A percentile compares a stretch with the other conserved stretches of the same genome.
phyloP scores from a whole-genome alignment of 2,113 vertebrate species.

The Indicator maculatus region DNA sequence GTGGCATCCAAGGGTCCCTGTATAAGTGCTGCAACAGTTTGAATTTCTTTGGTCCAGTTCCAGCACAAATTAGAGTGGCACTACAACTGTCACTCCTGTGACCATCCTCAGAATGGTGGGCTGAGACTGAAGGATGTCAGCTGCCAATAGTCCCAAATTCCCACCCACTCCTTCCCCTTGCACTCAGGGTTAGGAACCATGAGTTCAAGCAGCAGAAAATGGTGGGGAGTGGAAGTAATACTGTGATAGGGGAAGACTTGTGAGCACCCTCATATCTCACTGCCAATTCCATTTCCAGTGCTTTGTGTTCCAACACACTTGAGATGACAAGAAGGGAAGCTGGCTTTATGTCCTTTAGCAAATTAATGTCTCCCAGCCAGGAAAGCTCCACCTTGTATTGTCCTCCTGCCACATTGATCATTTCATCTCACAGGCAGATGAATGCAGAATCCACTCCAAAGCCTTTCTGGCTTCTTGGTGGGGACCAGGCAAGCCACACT shows the following conservation, averaged over 20 bases:
- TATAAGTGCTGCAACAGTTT: not conserved
- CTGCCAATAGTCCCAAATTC: not conserved
- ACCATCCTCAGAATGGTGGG: not conserved
- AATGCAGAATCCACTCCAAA: not conserved
- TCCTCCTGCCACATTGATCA: not conserved
- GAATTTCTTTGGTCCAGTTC: not conserved
- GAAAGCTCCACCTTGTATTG: not conserved
- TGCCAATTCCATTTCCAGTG: not conserved
- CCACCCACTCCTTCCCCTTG: not conserved
- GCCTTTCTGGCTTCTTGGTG: not conserved
- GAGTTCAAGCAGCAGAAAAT: not conserved
- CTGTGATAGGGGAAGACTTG: not conserved
- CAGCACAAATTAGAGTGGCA: not conserved
- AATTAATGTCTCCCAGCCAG: not conserved
- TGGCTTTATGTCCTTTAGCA: not conserved
- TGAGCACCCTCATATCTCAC: not conserved
- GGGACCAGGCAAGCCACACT: not conserved
- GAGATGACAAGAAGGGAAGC: not conserved
- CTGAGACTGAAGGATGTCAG: not conserved
- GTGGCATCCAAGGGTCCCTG: not conserved
- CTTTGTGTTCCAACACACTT: not conserved
- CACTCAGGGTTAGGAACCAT: not conserved
- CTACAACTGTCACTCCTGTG: not conserved
- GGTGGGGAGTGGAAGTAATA: not conserved
- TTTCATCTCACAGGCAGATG: not conserved